Conservation (phyloP, 2,113 vertebrate genomes). For the Channa maculata region DNA sequence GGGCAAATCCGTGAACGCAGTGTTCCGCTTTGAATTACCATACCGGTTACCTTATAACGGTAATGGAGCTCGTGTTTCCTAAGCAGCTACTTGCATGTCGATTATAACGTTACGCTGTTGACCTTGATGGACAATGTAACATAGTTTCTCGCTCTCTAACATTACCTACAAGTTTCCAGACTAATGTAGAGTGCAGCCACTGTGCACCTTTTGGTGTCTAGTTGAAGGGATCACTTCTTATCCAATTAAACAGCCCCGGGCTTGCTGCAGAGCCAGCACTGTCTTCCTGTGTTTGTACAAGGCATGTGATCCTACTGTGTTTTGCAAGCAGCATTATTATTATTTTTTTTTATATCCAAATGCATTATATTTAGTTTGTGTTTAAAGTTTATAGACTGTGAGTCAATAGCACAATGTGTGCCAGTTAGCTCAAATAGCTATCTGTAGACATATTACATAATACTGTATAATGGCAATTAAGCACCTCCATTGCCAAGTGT, state of each 20-base stretch:
- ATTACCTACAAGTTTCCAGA: slow-evolving; percentile 34
- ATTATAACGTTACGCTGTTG: slow-evolving; percentile 29
- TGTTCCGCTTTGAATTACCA: slow-evolving; percentile 4
- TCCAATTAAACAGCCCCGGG: slow-evolving; percentile 77
- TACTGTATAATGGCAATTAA: slow-evolving; percentile 11
- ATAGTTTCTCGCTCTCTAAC: not conserved
- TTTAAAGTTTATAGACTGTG: not conserved
- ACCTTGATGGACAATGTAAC: slow-evolving; percentile 28
- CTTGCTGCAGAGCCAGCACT: slow-evolving; percentile 59
- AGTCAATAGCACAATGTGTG: slow-evolving; percentile 14
- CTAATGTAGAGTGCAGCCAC: slow-evolving; percentile 47
- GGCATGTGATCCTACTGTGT: slow-evolving; percentile 29
- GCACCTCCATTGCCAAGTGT: slow-evolving; percentile 3
- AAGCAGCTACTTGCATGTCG: slow-evolving; percentile 6
- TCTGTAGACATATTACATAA: slow-evolving; percentile 40
- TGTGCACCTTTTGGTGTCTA: slow-evolving; percentile 73
- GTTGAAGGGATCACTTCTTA: slow-evolving; percentile 77
- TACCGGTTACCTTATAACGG: slow-evolving; percentile 1
- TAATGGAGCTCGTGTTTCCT: slow-evolving; percentile 11
- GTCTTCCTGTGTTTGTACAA: slow-evolving; percentile 40
- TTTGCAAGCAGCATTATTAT: slow-evolving; percentile 4
- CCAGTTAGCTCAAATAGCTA: slow-evolving; percentile 9
- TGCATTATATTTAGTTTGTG: not conserved
- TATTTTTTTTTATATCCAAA: not conserved
- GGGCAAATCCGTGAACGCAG: not conserved